Evolutionary conservation across 30 jellyfish, hydroid and myxozoan species (phyloP).

Genomic region (Turritopsis dohrnii): DNA sequence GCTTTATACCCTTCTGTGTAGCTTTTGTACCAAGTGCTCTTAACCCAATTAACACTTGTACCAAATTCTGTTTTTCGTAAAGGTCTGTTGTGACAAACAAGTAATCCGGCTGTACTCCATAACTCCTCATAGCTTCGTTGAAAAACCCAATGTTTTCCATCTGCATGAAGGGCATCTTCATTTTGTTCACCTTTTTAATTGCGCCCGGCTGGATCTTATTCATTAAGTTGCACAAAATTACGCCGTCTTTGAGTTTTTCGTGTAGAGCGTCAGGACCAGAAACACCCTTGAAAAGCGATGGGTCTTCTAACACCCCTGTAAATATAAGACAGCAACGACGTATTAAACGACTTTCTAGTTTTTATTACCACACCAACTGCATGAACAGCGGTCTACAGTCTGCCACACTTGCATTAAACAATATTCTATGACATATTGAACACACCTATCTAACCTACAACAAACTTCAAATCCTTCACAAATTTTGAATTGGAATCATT

Average conservation of each 20-base stretch:
- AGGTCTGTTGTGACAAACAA: conserved; percentile 60
- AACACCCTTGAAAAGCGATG: conserved; percentile 35
- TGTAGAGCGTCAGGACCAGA: conserved; percentile 56
- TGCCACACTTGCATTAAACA: too few species aligned
- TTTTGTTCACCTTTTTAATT: conserved; percentile 21
- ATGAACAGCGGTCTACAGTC: too few species aligned
- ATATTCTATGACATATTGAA: too few species aligned
- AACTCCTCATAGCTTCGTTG: conserved; percentile 33
- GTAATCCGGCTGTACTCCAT: conserved; percentile 26
- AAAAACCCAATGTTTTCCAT: conserved; percentile 34
- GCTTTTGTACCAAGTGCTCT: conserved; percentile 27
- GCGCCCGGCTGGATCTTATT: conserved; percentile 23
- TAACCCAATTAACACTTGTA: conserved; percentile 23
- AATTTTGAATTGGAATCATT: too few species aligned
- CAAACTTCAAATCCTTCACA: too few species aligned
- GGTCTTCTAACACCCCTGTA: conserved; percentile 25
- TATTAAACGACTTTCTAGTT: too few species aligned
- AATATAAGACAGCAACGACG: not conserved
- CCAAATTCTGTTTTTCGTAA: conserved; percentile 36
- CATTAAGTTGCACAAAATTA: conserved; percentile 48
- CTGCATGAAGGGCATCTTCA: conserved; percentile 35
- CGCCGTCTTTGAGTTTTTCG: conserved; percentile 57
- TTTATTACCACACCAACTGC: too few species aligned
- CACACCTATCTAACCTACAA: too few species aligned
- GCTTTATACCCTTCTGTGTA: conserved; percentile 22